Conservation (phyloP, 2,113 vertebrate genomes). For the Microcebus murinus region DNA sequence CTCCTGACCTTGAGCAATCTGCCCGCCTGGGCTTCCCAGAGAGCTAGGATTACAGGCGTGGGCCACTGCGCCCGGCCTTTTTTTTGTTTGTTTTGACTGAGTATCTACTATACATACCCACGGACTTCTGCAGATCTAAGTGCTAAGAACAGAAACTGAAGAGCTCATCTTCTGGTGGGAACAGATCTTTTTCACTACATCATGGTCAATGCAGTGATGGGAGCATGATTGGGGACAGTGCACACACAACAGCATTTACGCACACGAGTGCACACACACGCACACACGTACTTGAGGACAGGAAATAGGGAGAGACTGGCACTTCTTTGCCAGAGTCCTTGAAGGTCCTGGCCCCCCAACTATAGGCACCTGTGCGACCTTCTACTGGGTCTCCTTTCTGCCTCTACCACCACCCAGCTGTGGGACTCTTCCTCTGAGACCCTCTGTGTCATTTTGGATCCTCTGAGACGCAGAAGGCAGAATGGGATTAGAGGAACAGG, state of each 20-base stretch:
- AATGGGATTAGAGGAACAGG: background rate
- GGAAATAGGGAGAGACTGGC: background rate
- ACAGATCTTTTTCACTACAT: background rate
- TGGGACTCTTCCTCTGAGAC: background rate
- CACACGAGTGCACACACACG: background rate
- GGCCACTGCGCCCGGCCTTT: background rate
- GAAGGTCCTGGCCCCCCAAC: background rate
- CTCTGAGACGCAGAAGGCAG: background rate
- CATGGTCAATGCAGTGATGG: background rate
- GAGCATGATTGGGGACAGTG: no score
- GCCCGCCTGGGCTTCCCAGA: no score
- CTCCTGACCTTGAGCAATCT: no score
- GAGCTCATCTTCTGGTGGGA: background rate
- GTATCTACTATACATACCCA: no score
- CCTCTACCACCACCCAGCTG: background rate
- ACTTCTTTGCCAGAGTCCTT: background rate
- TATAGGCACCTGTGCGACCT: background rate
- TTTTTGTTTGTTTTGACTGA: background rate
- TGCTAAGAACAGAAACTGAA: background rate
- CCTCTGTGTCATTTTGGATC: background rate
- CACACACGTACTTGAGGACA: background rate
- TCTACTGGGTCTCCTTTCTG: background rate
- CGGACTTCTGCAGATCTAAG: background rate
- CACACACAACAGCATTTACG: no score
- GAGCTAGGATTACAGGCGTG: no score